Percentiles rank a stretch among this genome's conserved stretches.
Evolutionary conservation across 1,140 invertebrate genomes (phyloP).

Genomic region (Cyclargus thomasi): DNA sequence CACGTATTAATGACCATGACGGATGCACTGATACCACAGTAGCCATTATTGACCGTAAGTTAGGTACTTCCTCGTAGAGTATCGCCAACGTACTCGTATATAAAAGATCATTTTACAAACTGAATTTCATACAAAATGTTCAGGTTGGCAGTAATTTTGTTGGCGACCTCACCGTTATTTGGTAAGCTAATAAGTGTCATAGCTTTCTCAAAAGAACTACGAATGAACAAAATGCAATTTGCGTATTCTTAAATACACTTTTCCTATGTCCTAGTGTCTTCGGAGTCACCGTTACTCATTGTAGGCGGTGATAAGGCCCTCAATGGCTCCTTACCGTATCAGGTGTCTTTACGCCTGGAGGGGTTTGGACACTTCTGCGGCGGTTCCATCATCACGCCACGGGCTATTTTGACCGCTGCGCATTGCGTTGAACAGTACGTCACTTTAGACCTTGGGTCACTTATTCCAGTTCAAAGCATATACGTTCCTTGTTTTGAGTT

Average conservation of each 20-base stretch:
- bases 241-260: neutral
- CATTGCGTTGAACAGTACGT: constrained; percentile 73
- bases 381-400: constrained; percentile 70
- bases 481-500: no score
- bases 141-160: neutral
- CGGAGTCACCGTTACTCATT: constrained; percentile 37
- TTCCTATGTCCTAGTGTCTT: constrained; percentile 32
- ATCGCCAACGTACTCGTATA: neutral
- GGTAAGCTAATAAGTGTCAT: neutral
- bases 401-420: constrained; percentile 76
- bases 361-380: constrained; percentile 75
- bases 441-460: no score
- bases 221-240: neutral
- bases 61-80: neutral
- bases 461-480: no score
- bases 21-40: neutral
- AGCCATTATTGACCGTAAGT: neutral
- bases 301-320: constrained; percentile 56
- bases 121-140: neutral
- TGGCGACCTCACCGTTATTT: neutral
- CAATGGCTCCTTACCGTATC: constrained; percentile 54
- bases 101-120: neutral
- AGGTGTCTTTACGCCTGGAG: constrained; percentile 66
- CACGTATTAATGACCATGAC: neutral
- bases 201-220: neutral